A percentile compares a stretch with the other conserved stretches of the same genome.
phyloP scores from a whole-genome alignment of 2,797 vertebrate species.

The Botia kubotai region DNA sequence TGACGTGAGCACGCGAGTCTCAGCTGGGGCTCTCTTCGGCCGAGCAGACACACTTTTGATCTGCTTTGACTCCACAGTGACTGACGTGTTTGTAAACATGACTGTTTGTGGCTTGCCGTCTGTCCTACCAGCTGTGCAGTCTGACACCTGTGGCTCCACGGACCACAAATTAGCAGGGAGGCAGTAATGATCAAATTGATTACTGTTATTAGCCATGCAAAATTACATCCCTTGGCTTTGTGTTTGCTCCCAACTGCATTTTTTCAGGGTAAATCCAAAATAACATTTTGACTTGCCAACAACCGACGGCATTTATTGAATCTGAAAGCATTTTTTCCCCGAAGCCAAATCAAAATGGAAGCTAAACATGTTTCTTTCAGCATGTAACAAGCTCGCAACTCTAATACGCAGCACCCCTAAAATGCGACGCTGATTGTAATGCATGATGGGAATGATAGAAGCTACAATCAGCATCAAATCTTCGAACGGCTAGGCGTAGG shows the following conservation, averaged over 20 bases:
- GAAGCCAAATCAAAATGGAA: conserved; percentile 28
- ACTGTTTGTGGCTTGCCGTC: not conserved
- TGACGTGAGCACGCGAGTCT: not conserved
- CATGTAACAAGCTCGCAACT: not conserved
- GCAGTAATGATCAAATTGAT: conserved; percentile 37
- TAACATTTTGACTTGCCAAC: conserved; percentile 23
- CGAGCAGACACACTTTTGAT: not conserved
- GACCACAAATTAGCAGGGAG: not conserved
- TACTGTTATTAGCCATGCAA: conserved; percentile 27
- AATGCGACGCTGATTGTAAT: not conserved
- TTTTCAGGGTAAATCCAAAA: conserved; percentile 5
- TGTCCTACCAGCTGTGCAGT: conserved; percentile 21
- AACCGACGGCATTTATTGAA: conserved; percentile 21
- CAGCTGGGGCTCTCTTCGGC: not conserved
- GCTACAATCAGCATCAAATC: conserved; percentile 27
- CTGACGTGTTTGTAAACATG: conserved; percentile 29
- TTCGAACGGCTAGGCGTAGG: not conserved
- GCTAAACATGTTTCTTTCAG: not conserved
- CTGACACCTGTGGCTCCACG: conserved; percentile 40
- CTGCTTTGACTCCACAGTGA: not conserved
- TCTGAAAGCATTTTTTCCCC: not conserved
- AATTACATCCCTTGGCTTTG: conserved; percentile 40
- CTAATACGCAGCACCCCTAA: not conserved
- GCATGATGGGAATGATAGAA: conserved; percentile 10
- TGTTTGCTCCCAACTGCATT: conserved; percentile 16